A percentile compares a stretch with the other conserved stretches of the same genome.
These are phyloP conservation scores for Engraulis encrasicolus DNA, from an alignment of 2,113 vertebrate species.

Conservation along the genomic window DNA sequence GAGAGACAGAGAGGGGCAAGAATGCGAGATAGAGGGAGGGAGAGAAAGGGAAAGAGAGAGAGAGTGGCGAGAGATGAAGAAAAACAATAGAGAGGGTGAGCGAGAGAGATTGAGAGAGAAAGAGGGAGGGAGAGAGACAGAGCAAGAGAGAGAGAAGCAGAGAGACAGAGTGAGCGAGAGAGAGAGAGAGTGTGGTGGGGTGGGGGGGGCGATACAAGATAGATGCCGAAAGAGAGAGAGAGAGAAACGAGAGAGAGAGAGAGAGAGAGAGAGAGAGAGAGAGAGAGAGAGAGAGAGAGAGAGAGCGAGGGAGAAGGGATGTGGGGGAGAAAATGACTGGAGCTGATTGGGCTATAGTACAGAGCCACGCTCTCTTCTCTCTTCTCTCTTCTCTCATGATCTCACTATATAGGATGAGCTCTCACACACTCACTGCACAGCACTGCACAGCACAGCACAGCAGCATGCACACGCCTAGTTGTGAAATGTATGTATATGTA, in stretches of 20 bases:
- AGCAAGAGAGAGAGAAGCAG: neutral
- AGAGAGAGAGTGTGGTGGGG: too few relatives aligned
- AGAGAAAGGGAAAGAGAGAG: too few relatives aligned
- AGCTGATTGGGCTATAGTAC: neutral
- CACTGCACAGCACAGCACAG: too few relatives aligned
- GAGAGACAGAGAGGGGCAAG: neutral
- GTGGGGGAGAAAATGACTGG: neutral
- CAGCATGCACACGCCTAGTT: conserved; percentile 1
- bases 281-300: neutral
- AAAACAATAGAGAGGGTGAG: too few relatives aligned
- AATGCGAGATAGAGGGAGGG: too few relatives aligned
- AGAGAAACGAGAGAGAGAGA: neutral
- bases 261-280: neutral
- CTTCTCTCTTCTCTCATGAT: too few relatives aligned
- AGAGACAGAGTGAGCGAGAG: neutral
- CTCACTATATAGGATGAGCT: neutral
- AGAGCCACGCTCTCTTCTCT: neutral
- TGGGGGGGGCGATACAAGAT: too few relatives aligned
- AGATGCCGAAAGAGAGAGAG: neutral
- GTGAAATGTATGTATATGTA: conserved; percentile 41
- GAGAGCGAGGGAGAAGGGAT: neutral
- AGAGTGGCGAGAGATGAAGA: too few relatives aligned
- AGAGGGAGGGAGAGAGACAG: neutral
- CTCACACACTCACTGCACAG: too few relatives aligned
- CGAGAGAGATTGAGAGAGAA: too few relatives aligned